Evolutionary conservation across 2,888 invertebrate species (phyloP).

Genomic region (Incurvaria masculella): DNA sequence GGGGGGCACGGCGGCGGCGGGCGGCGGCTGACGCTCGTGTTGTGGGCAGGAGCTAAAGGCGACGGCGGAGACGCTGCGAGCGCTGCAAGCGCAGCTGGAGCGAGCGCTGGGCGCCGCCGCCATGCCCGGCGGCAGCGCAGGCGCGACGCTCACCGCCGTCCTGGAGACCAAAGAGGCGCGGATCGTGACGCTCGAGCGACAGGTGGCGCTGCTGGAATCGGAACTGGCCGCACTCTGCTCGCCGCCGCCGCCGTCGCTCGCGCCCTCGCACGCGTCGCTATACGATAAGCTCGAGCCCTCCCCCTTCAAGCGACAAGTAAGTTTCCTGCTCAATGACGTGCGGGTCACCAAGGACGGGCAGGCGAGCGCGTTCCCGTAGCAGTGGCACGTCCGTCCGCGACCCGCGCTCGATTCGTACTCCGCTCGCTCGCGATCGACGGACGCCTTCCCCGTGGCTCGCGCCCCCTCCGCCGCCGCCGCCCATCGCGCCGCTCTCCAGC

Average conservation of each 20-base stretch:
- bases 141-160: constrained; percentile 72
- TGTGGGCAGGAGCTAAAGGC: constrained; percentile 74
- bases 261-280: constrained; percentile 55
- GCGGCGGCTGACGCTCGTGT: constrained; percentile 40
- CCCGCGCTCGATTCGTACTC: constrained; percentile 16
- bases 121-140: constrained; percentile 53
- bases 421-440: constrained; percentile 17
- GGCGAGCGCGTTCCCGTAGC: constrained; percentile 31
- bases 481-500: constrained; percentile 30
- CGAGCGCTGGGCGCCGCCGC: constrained; percentile 64
- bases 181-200: constrained; percentile 83
- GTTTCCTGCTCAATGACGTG: constrained; percentile 79
- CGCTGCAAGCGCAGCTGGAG: constrained; percentile 77
- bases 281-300: constrained; percentile 57
- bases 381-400: constrained; percentile 24
- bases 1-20: constrained; percentile 33
- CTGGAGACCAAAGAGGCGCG: constrained; percentile 85
- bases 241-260: constrained; percentile 47
- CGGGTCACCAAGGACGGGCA: constrained; percentile 71
- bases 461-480: constrained; percentile 24
- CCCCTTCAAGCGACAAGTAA: constrained; percentile 79
- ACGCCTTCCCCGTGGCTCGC: constrained; percentile 21
- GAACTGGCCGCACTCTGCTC: constrained; percentile 60
- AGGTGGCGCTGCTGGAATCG: constrained; percentile 75
- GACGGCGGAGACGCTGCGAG: constrained; percentile 80